Percentiles rank a stretch among this genome's conserved stretches.
phyloP scores from a whole-genome alignment of 2,797 vertebrate species.

The Pangasius macronema region DNA sequence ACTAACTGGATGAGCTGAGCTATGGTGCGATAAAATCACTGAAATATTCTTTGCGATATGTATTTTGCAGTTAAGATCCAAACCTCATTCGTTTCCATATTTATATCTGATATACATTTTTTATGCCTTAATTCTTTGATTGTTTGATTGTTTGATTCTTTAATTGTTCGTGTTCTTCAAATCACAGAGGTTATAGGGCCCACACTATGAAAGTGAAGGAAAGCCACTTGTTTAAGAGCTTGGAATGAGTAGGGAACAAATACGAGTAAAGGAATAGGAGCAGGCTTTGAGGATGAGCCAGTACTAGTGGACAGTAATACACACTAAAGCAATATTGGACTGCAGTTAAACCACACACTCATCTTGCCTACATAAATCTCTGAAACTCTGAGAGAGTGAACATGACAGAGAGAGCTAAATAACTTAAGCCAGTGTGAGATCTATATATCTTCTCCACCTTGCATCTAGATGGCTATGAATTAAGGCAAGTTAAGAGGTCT shows the following conservation, averaged over 20 bases:
- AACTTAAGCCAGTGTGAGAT: not conserved
- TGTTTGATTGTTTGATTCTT: not conserved
- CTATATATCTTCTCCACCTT: not conserved
- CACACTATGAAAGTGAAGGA: not conserved
- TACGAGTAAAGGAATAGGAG: not conserved
- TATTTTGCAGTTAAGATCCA: not conserved
- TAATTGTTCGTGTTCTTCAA: not conserved
- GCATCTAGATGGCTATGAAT: not conserved
- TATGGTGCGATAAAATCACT: not conserved
- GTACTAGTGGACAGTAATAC: conserved; percentile 12
- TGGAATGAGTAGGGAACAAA: not conserved
- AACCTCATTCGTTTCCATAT: not conserved
- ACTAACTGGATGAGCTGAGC: not conserved
- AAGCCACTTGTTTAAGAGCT: conserved; percentile 4
- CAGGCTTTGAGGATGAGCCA: not conserved
- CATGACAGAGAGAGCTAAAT: not conserved
- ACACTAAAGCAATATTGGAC: conserved; percentile 6
- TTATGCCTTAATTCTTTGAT: not conserved
- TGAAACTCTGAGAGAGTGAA: not conserved
- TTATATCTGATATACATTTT: not conserved
- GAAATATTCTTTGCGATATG: not conserved
- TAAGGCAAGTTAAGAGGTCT: not conserved
- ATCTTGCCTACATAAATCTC: not conserved
- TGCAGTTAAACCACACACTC: not conserved
- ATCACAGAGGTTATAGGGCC: not conserved